Percentiles rank a stretch among this genome's conserved stretches.
These are phyloP conservation scores for Corvus moneduloides DNA, from an alignment of 2,113 vertebrate genomes.

Conservation along the genomic window DNA sequence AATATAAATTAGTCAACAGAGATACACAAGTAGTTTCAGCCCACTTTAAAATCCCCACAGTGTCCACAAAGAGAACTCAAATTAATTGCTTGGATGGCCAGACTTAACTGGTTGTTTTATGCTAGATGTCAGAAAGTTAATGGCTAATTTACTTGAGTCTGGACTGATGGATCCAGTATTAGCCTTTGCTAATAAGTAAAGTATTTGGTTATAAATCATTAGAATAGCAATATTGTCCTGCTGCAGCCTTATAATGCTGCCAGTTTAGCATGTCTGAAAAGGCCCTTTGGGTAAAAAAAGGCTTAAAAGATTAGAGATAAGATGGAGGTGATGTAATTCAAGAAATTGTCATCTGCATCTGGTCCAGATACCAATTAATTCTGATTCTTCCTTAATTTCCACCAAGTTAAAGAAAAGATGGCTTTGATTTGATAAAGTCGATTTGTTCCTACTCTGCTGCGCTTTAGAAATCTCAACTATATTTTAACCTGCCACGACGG, in stretches of 20 bases:
- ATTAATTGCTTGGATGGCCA: constrained; percentile 40
- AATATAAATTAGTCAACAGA: constrained; percentile 45
- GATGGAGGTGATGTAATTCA: constrained; percentile 10
- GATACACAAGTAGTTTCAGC: constrained; percentile 7
- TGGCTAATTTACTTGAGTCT: constrained; percentile 31
- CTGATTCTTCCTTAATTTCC: constrained; percentile 43
- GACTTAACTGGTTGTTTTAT: constrained; percentile 52
- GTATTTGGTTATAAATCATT: constrained; percentile 49
- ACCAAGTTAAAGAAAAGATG: constrained; percentile 29
- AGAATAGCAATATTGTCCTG: background rate
- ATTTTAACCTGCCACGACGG: background rate
- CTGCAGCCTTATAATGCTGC: background rate
- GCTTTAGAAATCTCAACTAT: constrained; percentile 4
- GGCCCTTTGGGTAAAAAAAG: background rate
- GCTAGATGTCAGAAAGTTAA: constrained; percentile 38
- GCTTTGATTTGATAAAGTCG: constrained; percentile 39
- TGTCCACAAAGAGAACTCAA: constrained; percentile 14
- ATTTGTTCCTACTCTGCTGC: background rate
- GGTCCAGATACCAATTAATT: constrained; percentile 19
- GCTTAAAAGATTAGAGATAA: constrained; percentile 14
- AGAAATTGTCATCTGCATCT: constrained; percentile 14
- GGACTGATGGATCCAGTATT: constrained; percentile 15
- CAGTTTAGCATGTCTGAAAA: background rate
- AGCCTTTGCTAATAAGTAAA: constrained; percentile 39
- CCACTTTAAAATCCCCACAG: constrained; percentile 16